Evolutionary conservation across 2,113 vertebrate species (phyloP).

Genomic region (Hippocampus guttulatus): DNA sequence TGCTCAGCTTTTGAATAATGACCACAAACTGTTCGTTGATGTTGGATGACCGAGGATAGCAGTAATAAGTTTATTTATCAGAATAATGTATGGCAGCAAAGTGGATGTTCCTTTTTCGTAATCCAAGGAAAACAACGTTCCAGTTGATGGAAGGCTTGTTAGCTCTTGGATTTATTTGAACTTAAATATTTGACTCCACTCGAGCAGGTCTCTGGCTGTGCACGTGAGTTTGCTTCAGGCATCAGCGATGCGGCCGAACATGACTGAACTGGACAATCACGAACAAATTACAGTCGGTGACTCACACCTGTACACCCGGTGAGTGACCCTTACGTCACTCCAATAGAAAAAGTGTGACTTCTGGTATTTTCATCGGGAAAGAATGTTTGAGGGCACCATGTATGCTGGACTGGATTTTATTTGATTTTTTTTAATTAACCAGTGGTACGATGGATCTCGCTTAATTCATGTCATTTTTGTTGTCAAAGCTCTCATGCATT

Average conservation of each 20-base stretch:
- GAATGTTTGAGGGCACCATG: too few species aligned
- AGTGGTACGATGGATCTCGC: too few species aligned
- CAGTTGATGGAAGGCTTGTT: conserved; percentile 34
- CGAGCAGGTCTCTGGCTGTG: conserved; percentile 28
- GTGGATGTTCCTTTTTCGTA: conserved; percentile 23
- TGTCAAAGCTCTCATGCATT: not conserved
- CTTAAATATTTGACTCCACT: conserved; percentile 40
- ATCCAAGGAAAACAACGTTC: conserved; percentile 52
- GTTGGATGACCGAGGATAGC: conserved; percentile 31
- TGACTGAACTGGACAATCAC: not conserved
- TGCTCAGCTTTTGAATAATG: conserved; percentile 26
- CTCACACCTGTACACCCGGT: not conserved
- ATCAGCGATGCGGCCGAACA: not conserved
- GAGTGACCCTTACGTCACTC: not conserved
- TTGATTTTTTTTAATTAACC: too few species aligned
- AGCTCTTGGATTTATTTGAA: conserved; percentile 24
- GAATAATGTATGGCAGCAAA: conserved; percentile 27
- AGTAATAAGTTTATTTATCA: conserved; percentile 26
- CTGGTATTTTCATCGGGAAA: too few species aligned
- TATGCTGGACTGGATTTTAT: too few species aligned
- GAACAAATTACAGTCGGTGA: not conserved
- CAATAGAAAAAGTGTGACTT: too few species aligned
- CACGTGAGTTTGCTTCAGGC: conserved; percentile 28
- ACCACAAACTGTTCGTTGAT: conserved; percentile 15
- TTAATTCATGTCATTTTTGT: too few species aligned